phyloP scores from a whole-genome alignment of 1,140 invertebrate genomes.

The Drosophila micromelanica region DNA sequence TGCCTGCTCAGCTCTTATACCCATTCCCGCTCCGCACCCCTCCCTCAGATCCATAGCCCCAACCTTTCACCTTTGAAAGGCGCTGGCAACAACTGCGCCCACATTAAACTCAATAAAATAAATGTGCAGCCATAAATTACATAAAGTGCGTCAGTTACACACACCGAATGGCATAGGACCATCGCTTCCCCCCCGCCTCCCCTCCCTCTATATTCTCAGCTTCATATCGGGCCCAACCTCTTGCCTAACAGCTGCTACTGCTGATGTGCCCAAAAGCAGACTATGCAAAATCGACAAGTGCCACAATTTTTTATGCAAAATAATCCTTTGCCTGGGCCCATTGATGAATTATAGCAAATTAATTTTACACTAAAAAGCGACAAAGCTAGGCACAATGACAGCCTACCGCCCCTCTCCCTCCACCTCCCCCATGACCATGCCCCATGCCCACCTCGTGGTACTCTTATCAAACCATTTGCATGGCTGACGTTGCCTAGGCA shows the following conservation, averaged over 20 bases:
- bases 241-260: slow-evolving; percentile 7
- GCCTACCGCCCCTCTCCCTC: slow-evolving; percentile 14
- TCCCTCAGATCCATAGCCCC: not conserved
- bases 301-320: slow-evolving; percentile 75
- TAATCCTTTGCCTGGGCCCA: slow-evolving; percentile 65
- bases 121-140: slow-evolving; percentile 76
- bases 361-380: slow-evolving; percentile 76
- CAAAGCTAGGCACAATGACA: slow-evolving; percentile 53
- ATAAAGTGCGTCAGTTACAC: slow-evolving; percentile 69
- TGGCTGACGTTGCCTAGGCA: slow-evolving; percentile 73
- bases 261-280: slow-evolving; percentile 30
- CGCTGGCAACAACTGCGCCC: slow-evolving; percentile 61
- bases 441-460: slow-evolving; percentile 9
- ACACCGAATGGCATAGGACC: slow-evolving; percentile 35
- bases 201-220: not conserved
- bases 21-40: not conserved
- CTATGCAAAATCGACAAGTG: slow-evolving; percentile 74
- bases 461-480: slow-evolving; percentile 72
- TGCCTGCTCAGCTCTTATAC: not conserved
- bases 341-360: slow-evolving; percentile 81
- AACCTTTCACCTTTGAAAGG: slow-evolving; percentile 51
- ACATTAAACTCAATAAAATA: slow-evolving; percentile 80
- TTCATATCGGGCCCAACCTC: slow-evolving; percentile 15
- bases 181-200: not conserved
- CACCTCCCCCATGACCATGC: not conserved